Base-by-base conservation (phyloP, 2,797 vertebrate species). In the Halcyon chelicuti region DNA sequence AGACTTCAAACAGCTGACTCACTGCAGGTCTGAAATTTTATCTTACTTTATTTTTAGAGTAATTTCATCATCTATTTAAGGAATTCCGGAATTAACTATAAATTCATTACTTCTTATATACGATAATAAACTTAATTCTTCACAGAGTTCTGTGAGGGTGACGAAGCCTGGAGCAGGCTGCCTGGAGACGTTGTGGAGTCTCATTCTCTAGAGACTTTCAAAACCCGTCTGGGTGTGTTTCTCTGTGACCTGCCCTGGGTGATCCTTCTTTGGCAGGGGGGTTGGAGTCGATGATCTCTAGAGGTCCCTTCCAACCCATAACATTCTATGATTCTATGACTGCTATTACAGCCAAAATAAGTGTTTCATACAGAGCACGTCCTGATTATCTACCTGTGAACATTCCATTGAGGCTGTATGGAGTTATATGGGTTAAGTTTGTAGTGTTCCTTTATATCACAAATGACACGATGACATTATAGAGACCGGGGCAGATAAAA, bases 21-120 rank as follows among this genome's bases (percentile, higher is more conserved):
- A 31, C 7, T 77, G 88, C 37, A 68, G 54, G 75, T 65, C 22
- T 88, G 88, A 80, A 70, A 77, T 92, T 82, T 91, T 55, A 46
- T 90, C 47, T 76, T 55, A 28, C 13, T 89, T 93, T 95, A 93
- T 94, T 93, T 96, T 93, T 94, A 81, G 78, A 75, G 21, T 71
- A 60, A 94, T 91, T 88, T 84, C 49, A 82, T 93, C 8, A 49
- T 79, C 94, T 97, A 84, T 96, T 96, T 95, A 89, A 94, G 63
- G 92, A 91, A 87, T 93, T 87, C 33, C 60, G 85, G 71, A 87
- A 93, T 92, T 87, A 96, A 49, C 65, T 72, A 49, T 86, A 13
- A 67, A 91, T 90, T 93, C 29, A 77, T 85, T 85, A 66, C 70
- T 73, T 88, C 55, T 78, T 93, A 93, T 84, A n/a, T 63, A 63